Evolutionary conservation across 2,113 vertebrate genomes (phyloP).

Genomic region (Trochalopteron elliotii): DNA sequence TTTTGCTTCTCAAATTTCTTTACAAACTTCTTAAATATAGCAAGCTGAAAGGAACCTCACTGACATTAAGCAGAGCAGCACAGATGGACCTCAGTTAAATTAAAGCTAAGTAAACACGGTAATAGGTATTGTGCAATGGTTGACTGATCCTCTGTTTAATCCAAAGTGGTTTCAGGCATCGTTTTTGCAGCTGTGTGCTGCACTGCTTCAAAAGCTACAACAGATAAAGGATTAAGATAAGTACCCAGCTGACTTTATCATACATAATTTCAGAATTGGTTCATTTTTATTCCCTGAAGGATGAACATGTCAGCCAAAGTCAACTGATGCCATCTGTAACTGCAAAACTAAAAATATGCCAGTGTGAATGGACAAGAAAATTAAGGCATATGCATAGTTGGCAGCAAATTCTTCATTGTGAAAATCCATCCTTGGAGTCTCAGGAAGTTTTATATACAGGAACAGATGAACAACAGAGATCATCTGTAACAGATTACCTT

Average conservation of each 20-base stretch:
- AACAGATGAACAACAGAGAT: slow-evolving; percentile 3
- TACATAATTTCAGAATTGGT: slow-evolving; percentile 7
- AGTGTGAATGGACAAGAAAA: slow-evolving; percentile 34
- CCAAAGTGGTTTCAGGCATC: slow-evolving; percentile 57
- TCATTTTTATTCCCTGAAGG: slow-evolving; percentile 38
- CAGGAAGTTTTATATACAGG: not conserved
- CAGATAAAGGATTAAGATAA: slow-evolving; percentile 53
- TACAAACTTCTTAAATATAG: slow-evolving; percentile 67
- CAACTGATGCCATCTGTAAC: slow-evolving; percentile 44
- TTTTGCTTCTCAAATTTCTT: slow-evolving; percentile 65
- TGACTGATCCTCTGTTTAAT: slow-evolving; percentile 57
- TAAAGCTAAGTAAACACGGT: slow-evolving; percentile 70
- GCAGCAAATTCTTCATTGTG: slow-evolving; percentile 39
- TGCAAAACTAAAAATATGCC: slow-evolving; percentile 34
- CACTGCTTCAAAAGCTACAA: slow-evolving; percentile 35
- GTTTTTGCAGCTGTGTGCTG: slow-evolving; percentile 38
- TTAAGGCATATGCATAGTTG: not conserved
- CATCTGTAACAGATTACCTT: slow-evolving; percentile 32
- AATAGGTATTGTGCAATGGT: slow-evolving; percentile 56
- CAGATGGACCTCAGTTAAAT: slow-evolving; percentile 62
- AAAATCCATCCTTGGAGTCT: not conserved
- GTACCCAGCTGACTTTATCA: slow-evolving; percentile 17
- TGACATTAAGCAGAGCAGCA: slow-evolving; percentile 57
- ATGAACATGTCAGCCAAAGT: slow-evolving; percentile 43
- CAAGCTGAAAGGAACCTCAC: slow-evolving; percentile 52